These are phyloP conservation scores for Brachionus manjavacas DNA, from an alignment of 1,140 invertebrate genomes.

Conservation along the genomic window DNA sequence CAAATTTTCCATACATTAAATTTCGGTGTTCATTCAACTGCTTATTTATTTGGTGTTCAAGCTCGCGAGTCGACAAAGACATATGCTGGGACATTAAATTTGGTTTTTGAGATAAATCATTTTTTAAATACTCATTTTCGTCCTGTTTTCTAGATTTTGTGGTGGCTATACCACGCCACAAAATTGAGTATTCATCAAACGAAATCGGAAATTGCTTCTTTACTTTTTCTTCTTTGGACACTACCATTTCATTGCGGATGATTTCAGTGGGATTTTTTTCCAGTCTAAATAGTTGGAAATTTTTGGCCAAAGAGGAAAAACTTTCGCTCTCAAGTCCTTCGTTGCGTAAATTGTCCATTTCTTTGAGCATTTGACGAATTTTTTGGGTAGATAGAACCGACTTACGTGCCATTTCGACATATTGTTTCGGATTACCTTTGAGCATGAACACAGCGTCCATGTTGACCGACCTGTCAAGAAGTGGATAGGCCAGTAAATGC, in stretches of 20 bases:
- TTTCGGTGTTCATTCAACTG: constrained; percentile 22
- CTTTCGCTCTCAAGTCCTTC: not conserved
- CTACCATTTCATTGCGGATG: not conserved
- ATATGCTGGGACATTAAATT: constrained; percentile 33
- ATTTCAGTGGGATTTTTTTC: constrained; percentile 19
- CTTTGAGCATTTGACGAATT: constrained; percentile 13
- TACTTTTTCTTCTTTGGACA: not conserved
- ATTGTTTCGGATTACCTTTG: constrained; percentile 37
- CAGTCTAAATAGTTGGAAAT: constrained; percentile 24
- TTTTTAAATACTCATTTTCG: constrained; percentile 27
- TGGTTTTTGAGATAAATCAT: constrained; percentile 5
- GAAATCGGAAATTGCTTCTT: not conserved
- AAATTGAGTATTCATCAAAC: constrained; percentile 19
- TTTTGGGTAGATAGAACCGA: constrained; percentile 15
- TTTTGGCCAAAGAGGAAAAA: not conserved
- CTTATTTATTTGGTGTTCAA: constrained; percentile 29
- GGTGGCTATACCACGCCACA: constrained; percentile 34
- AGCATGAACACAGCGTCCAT: constrained; percentile 39
- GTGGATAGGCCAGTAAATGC: constrained; percentile 7
- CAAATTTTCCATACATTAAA: constrained; percentile 32
- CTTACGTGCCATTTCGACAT: not conserved
- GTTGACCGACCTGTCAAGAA: constrained; percentile 23
- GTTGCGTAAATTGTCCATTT: not conserved
- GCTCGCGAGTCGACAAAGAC: constrained; percentile 6
- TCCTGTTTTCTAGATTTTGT: constrained; percentile 25